Conservation (phyloP, 2,888 invertebrate species). For the Parnassius apollo region DNA sequence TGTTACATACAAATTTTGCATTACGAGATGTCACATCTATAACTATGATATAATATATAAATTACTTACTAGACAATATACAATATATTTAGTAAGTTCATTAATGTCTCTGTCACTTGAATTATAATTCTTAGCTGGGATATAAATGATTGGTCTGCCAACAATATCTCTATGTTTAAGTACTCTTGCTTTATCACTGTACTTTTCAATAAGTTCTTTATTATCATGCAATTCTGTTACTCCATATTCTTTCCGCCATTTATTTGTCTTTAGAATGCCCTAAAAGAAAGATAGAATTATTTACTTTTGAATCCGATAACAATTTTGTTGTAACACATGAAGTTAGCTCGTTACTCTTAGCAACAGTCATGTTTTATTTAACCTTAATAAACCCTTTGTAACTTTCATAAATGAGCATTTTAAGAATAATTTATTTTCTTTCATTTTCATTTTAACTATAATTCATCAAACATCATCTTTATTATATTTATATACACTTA, state of each 20-base stretch:
- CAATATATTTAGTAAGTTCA: slow-evolving; percentile 89
- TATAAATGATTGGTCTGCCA: slow-evolving; percentile 89
- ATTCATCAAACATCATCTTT: no score
- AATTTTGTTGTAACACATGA: no score
- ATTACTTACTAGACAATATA: slow-evolving; percentile 84
- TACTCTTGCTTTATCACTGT: slow-evolving; percentile 85
- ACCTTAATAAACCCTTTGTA: no score
- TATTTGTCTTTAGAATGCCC: slow-evolving; percentile 89
- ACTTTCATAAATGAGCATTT: no score
- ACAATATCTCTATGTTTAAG: slow-evolving; percentile 86
- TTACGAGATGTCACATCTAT: no score
- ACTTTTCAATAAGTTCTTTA: slow-evolving; percentile 77
- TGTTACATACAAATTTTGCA: no score
- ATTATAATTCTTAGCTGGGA: slow-evolving; percentile 88
- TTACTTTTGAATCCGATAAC: background rate
- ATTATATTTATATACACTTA: no score
- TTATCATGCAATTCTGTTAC: slow-evolving; percentile 81
- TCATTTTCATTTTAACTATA: no score
- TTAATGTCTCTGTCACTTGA: slow-evolving; percentile 87
- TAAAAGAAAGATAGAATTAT: slow-evolving; percentile 49
- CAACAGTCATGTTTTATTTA: no score
- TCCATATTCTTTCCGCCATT: slow-evolving; percentile 88
- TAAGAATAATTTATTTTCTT: no score
- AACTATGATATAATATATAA: background rate
- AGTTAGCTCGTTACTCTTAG: no score